Base-by-base conservation (phyloP, 2,113 vertebrate genomes). In the Catharus bicknelli region DNA sequence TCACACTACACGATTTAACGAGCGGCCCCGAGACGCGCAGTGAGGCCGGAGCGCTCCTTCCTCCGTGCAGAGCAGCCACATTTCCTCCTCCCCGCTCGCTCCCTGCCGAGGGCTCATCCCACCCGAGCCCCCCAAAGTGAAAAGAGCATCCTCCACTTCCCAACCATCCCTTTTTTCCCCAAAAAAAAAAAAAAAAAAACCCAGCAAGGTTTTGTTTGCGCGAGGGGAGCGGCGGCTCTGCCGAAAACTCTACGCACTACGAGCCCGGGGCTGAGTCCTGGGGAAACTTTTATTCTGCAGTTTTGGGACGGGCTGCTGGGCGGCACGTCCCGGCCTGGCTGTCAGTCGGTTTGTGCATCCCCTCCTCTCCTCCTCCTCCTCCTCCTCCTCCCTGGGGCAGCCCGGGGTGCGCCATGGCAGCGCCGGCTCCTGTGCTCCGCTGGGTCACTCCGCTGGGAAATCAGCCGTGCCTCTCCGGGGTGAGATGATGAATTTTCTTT, bases 221-320 rank as follows among this genome's bases (percentile, higher is more conserved):
- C 96, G 94, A 67, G 93, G 93, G 93, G 64, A 42, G 95, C 54
- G 77, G 77, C 27, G 3, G 72, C 88, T 96, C 97, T 95, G 95
- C 95, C 36, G 85, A 83, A 93, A 93, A 93, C 38, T 81, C 80
- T 97, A 96, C 96, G 96, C 97, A 98, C 96, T 97, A 94, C 55
- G 19, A 86, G 95, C 97, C 96, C 90, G 83, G 98, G 98, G 95
- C 98, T 96, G 98, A 98, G 76, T 98, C 98, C 96, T 3, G 90
- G 96, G 97, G 96, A 94, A 83, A 95, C 93, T 96, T 95, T 95
- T 96, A 97, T 96, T 97, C 97, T 97, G 93, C 97, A 96, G 97
- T 96, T 96, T 94, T 26, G 86, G 97, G 97, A 97, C 97, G 97
- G 98, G 98, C 99, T 96, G 99, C 99, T 98, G 99, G 99, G 97